These are phyloP conservation scores for Chouioia cunea DNA, from an alignment of 2,888 invertebrate genomes.

Conservation along the genomic window DNA sequence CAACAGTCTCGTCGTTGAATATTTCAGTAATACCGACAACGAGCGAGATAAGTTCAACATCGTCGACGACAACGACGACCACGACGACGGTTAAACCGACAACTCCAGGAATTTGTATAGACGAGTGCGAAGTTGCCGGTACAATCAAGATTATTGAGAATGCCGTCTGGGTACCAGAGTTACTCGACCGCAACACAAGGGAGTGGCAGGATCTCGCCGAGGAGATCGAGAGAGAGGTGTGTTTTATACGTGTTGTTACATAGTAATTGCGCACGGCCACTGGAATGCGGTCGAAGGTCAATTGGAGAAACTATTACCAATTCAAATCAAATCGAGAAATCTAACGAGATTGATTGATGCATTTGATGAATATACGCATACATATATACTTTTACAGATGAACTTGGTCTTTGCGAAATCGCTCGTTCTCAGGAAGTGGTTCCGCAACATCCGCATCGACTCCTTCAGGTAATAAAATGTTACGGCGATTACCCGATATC, in stretches of 20 bases:
- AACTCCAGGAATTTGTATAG: conserved; percentile 83
- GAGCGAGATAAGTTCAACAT: conserved; percentile 73
- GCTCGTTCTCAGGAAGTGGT: conserved; percentile 82
- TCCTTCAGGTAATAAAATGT: conserved; percentile 74
- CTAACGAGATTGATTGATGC: conserved; percentile 6
- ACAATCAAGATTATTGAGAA: conserved; percentile 87
- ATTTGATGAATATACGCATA: background rate
- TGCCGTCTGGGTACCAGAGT: conserved; percentile 83
- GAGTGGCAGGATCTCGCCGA: conserved; percentile 88
- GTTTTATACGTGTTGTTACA: conserved; percentile 8
- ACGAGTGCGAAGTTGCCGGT: conserved; percentile 87
- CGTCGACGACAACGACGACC: conserved; percentile 78
- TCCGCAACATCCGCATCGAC: conserved; percentile 87
- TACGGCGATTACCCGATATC: background rate
- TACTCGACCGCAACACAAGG: conserved; percentile 86
- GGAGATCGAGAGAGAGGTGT: conserved; percentile 84
- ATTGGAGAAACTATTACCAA: no score
- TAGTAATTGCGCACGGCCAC: no score
- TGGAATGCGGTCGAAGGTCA: no score
- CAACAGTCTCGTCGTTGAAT: conserved; percentile 73
- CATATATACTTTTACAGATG: conserved; percentile 73
- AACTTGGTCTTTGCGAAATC: conserved; percentile 86
- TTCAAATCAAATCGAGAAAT: background rate
- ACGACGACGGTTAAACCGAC: conserved; percentile 79
- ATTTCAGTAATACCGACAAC: conserved; percentile 60